Evolutionary conservation across 2,888 invertebrate genomes (phyloP), one percentile per base, ranked within the genome.

Genomic region (Escarpia spicata): DNA sequence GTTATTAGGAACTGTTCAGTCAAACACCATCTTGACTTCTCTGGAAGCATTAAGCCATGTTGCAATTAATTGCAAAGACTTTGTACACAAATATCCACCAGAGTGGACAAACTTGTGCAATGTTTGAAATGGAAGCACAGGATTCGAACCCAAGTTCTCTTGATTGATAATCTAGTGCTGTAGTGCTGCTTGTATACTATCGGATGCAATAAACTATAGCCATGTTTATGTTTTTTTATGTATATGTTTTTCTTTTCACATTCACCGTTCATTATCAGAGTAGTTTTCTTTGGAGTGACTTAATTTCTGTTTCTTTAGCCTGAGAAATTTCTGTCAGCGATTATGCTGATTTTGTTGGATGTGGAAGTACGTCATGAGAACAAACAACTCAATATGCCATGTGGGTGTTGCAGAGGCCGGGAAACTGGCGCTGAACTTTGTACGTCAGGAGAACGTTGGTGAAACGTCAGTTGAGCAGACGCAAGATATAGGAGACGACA

Each of bases 361-460:
- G 26, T 26, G n/a, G 75, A 75, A 75, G 26, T 75, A 37, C 37
- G 52, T 6, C 15, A 15, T 52, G 52, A 52, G 19, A 75, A 75
- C 19, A 75, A 75, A 75, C 19, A 26, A 26, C 75, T 75, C 19
- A 26, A 75, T 75, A 19, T 75, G 75, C 75, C n/a, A 6, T 19
- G 2, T 75, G 75, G 15, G 75, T 90, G 31, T 52, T 91, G 94
- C 95, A 96, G 97, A 96, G 94, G 96, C 96, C 52, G 97, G 97
- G 52, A 97, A 96, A 93, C 95, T 97, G 92, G 96, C 96, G 6
- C 94, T 97, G 92, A 96, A 96, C 93, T 91, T 93, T 92, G 95
- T 96, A 19, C 96, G 96, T 92, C 95, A 96, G 92, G 92, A 93
- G 58, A n/a, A 90, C 4, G 91, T 75, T 12, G 52, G 52, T 52